Percentiles rank a stretch among this genome's conserved stretches.
These are phyloP conservation scores for Platalea minor DNA, from an alignment of 2,797 vertebrate genomes.

Conservation along the genomic window DNA sequence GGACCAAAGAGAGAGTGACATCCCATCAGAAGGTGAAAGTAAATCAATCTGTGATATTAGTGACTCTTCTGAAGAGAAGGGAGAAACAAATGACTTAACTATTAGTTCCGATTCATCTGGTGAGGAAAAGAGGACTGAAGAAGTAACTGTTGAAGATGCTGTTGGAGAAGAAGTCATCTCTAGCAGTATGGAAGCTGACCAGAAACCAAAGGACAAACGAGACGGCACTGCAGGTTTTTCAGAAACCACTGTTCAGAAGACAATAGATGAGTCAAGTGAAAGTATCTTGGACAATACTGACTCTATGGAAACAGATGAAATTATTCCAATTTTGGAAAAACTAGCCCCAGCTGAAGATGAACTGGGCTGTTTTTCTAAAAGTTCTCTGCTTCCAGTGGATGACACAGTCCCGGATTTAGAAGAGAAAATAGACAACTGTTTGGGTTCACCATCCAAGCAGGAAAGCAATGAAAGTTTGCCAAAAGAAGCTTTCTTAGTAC, in stretches of 20 bases:
- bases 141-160: conserved; percentile 14
- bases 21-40: conserved; percentile 44
- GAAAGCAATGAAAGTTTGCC: conserved; percentile 82
- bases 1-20: conserved; percentile 53
- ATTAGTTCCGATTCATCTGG: conserved; percentile 31
- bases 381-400: conserved; percentile 69
- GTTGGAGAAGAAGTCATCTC: conserved; percentile 75
- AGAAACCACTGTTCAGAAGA: conserved; percentile 55
- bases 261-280: conserved; percentile 41
- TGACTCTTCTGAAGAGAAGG: conserved; percentile 21
- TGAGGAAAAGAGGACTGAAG: conserved; percentile 48
- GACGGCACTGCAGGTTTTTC: conserved; percentile 13
- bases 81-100: conserved; percentile 29
- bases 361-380: conserved; percentile 74
- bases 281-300: conserved; percentile 52
- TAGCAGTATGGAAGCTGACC: conserved; percentile 76
- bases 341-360: conserved; percentile 78
- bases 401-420: conserved; percentile 71
- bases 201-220: conserved; percentile 51
- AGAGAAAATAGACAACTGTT: conserved; percentile 73
- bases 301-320: conserved; percentile 81
- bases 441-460: conserved; percentile 78
- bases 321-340: conserved; percentile 85
- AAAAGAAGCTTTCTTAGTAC: conserved; percentile 86
- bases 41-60: conserved; percentile 26